phyloP scores from a whole-genome alignment of 2,888 invertebrate genomes.

The Andrena bicolor region DNA sequence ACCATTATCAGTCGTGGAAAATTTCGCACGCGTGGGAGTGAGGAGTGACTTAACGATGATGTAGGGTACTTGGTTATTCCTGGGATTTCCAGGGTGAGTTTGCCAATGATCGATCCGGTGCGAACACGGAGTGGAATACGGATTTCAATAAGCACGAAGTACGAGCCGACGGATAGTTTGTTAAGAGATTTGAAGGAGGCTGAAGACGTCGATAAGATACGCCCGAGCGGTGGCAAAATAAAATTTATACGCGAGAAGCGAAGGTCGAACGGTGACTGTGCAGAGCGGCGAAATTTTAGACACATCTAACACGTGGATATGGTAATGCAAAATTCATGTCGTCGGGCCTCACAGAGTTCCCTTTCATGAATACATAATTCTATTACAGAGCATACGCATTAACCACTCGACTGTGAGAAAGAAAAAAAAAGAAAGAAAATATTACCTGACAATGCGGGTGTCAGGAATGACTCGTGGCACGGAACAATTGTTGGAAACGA shows the following conservation, averaged over 20 bases:
- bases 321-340: conserved; percentile 58
- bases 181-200: background rate
- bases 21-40: background rate
- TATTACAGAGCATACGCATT: conserved; percentile 49
- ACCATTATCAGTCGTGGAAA: background rate
- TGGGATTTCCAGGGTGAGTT: conserved; percentile 31
- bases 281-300: conserved; percentile 43
- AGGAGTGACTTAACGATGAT: conserved; percentile 2
- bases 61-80: conserved; percentile 29
- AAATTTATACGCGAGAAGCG: background rate
- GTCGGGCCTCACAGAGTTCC: conserved; percentile 17
- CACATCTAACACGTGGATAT: conserved; percentile 38
- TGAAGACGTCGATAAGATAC: background rate
- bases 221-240: background rate
- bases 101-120: conserved; percentile 25
- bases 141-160: conserved; percentile 28
- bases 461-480: background rate
- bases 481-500: background rate
- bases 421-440: background rate
- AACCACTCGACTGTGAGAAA: conserved; percentile 9
- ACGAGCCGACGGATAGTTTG: background rate
- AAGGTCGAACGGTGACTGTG: background rate
- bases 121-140: conserved; percentile 9
- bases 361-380: conserved; percentile 56
- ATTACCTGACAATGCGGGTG: background rate